phyloP scores from a whole-genome alignment of 2,888 invertebrate genomes.

The Creontiades dilutus region DNA sequence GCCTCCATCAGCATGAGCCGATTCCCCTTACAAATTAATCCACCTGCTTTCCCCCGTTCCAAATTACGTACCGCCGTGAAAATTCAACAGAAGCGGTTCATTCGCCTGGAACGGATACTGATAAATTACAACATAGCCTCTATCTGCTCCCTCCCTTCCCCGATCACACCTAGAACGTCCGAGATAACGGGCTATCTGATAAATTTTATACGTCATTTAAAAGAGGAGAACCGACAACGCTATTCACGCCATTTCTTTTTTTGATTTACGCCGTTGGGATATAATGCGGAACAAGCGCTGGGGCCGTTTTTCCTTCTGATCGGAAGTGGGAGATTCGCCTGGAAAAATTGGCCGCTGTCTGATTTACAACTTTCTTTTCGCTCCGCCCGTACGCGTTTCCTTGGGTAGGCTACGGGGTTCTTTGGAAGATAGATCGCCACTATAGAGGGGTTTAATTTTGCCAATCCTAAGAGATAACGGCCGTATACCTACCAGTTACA shows the following conservation, averaged over 20 bases:
- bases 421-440: slow-evolving; percentile 43
- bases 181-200: slow-evolving; percentile 28
- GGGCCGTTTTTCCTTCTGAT: slow-evolving; percentile 58
- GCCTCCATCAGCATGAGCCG: background rate
- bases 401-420: background rate
- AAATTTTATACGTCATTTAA: slow-evolving; percentile 62
- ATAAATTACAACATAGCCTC: background rate
- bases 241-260: slow-evolving; percentile 64
- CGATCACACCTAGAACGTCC: background rate
- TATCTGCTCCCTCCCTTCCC: too few relatives aligned
- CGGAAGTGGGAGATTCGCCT: slow-evolving; percentile 17
- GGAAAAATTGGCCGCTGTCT: slow-evolving; percentile 54
- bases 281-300: slow-evolving; percentile 59
- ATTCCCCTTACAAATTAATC: background rate
- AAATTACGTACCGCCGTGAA: background rate
- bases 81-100: background rate
- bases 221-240: slow-evolving; percentile 53
- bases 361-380: slow-evolving; percentile 55
- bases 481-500: background rate
- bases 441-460: slow-evolving; percentile 41
- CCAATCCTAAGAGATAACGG: slow-evolving; percentile 51
- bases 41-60: background rate
- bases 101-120: slow-evolving; percentile 11
- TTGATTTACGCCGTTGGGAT: slow-evolving; percentile 62
- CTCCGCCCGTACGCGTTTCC: background rate